A percentile compares a stretch with the other conserved stretches of the same genome.
These are phyloP conservation scores for Caenorhabditis plicata DNA, from an alignment of 2,888 invertebrate genomes.

Conservation along the genomic window DNA sequence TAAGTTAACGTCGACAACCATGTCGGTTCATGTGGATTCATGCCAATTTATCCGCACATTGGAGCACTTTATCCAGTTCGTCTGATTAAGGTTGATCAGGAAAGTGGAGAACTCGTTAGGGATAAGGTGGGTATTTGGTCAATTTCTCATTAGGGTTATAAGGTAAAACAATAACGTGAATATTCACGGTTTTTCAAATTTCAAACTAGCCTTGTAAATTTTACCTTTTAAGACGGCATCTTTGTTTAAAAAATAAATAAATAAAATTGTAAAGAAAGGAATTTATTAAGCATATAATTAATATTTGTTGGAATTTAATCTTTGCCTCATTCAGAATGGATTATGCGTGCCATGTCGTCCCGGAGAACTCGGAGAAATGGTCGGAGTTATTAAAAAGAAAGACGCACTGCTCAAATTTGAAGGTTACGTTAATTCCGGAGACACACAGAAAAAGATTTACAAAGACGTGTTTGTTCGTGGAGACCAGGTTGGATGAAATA, in stretches of 20 bases:
- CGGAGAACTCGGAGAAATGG: conserved; percentile 91
- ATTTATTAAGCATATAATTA: not conserved
- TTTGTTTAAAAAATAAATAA: too few species aligned
- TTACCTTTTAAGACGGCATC: too few species aligned
- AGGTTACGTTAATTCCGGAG: conserved; percentile 78
- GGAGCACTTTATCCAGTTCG: conserved; percentile 89
- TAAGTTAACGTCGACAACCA: conserved; percentile 85
- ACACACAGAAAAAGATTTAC: conserved; percentile 88
- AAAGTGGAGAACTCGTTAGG: conserved; percentile 85
- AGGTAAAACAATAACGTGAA: not conserved
- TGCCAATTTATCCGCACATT: conserved; percentile 78
- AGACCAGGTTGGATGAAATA: conserved; percentile 76
- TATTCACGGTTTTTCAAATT: too few species aligned
- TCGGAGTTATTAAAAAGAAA: conserved; percentile 85
- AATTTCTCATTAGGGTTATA: not conserved
- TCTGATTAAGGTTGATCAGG: conserved; percentile 84
- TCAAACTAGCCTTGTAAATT: too few species aligned
- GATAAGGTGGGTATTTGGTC: conserved; percentile 68
- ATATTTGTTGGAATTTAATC: too few species aligned
- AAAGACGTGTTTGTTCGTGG: conserved; percentile 83
- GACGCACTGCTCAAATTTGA: conserved; percentile 85
- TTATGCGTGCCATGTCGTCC: conserved; percentile 79
- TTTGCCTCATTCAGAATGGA: conserved; percentile 72
- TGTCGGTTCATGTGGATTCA: conserved; percentile 84
- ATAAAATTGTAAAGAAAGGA: too few species aligned